Base-by-base conservation (phyloP, 2,113 vertebrate species). In the Psittacara wagleri region DNA sequence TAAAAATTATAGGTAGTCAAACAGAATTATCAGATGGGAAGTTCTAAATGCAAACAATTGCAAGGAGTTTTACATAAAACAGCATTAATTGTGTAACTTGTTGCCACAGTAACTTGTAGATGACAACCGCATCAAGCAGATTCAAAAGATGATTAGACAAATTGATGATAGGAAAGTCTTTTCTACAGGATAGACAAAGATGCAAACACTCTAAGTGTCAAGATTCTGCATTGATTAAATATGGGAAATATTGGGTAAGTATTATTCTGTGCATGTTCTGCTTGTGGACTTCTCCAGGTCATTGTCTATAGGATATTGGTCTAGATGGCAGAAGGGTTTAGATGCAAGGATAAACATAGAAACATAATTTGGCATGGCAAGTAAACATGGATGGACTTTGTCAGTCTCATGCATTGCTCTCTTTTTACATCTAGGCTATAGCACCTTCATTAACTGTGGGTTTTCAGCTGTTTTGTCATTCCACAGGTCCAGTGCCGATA, bases 41-140 rank as follows among this genome's bases (percentile, higher is more conserved):
- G 7, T 68, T 85, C 69, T 85, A 46, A 92, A 94, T 75, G 41
- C n/a, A 94, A 95, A 84, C 55, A 87, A 94, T 87, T 5, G 24
- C 88, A 86, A 68, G 23, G 6, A 72, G 28, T 94, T 90, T 43
- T 68, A 68, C 12, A 85, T 76, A 55, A 79, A 93, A 17, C 12
- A 69, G 62, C 78, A 88, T 82, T 91, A 84, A 84, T 67, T 80
- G 33, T 78, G 37, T 25, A 66, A 94, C 69, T 87, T 78, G 66
- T 94, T 96, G 84, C 57, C 84, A 79, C 90, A 93, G 78, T 48
- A 93, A 95, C 74, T 73, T 88, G 39, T 57, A 41, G 35, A 90
- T 83, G 52, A 11, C 41, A 83, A 44, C 24, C 1, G 1, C 37
- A 77, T 85, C 35, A 66, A 90, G 46, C 10, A 77, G 18, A 76